Conservation (phyloP, 2,113 vertebrate species). For the Galeopterus variegatus region DNA sequence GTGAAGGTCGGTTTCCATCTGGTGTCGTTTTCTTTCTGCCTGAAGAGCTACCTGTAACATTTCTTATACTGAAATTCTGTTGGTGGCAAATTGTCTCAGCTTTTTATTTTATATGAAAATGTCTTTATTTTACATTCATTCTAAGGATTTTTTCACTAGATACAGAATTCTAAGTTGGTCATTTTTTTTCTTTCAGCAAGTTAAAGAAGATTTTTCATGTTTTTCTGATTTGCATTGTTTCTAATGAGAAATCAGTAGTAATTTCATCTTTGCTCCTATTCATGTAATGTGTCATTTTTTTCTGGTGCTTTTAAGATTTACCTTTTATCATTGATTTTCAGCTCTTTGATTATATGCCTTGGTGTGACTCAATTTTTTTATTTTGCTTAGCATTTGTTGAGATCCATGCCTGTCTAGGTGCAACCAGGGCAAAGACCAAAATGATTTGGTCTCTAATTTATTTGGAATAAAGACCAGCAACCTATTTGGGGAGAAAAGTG, state of each 20-base stretch:
- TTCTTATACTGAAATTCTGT: background rate
- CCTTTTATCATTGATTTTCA: background rate
- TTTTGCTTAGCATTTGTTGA: background rate
- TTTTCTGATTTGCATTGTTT: background rate
- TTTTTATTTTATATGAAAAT: conserved; percentile 10
- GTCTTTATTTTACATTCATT: background rate
- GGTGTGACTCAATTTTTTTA: background rate
- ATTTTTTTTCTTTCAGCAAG: background rate
- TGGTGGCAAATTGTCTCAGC: background rate
- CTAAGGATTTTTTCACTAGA: background rate
- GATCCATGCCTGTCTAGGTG: background rate
- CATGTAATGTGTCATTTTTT: background rate
- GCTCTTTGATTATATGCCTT: background rate
- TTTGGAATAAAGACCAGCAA: conserved; percentile 65
- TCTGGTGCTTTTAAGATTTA: background rate
- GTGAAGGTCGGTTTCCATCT: background rate
- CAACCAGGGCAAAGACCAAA: background rate
- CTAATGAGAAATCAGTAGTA: background rate
- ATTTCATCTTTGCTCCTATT: background rate
- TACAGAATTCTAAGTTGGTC: background rate
- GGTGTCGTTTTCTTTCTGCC: background rate
- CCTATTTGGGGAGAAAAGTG: conserved; percentile 15
- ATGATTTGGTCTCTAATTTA: conserved; percentile 32
- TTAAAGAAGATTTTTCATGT: background rate
- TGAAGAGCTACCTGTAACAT: background rate